Conservation (phyloP, 2,797 vertebrate species). For the Crocodylus rhombifer region DNA sequence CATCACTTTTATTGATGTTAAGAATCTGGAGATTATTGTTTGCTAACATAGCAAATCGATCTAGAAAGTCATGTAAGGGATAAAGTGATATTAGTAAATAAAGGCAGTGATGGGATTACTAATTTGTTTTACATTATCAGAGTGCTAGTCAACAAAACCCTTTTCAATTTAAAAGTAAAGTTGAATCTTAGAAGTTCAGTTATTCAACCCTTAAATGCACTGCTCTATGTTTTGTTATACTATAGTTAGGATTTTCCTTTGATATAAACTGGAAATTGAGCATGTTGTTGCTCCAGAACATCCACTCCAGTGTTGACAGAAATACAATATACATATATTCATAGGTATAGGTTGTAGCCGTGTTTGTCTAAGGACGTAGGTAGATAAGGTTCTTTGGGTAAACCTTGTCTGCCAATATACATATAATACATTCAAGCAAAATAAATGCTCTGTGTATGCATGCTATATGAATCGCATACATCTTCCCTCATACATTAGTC, state of each 20-base stretch:
- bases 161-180: conserved; percentile 75
- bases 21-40: conserved; percentile 98
- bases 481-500: neutral
- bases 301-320: neutral
- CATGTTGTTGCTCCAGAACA: neutral
- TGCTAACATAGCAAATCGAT: conserved; percentile 89
- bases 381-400: too few relatives aligned
- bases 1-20: conserved; percentile 94
- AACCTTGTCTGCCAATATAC: neutral
- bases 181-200: conserved; percentile 42
- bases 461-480: neutral
- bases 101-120: neutral
- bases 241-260: conserved; percentile 24
- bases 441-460: neutral
- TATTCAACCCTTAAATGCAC: conserved; percentile 1
- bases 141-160: conserved; percentile 54
- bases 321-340: neutral
- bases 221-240: neutral
- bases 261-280: conserved; percentile 2
- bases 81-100: conserved; percentile 37
- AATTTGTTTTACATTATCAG: conserved; percentile 21
- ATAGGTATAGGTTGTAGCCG: too few relatives aligned
- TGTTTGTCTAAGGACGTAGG: too few relatives aligned
- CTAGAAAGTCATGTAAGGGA: conserved; percentile 79
- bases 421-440: neutral